phyloP scores from a whole-genome alignment of 2,113 vertebrate genomes.

The Paratilapia polleni region DNA sequence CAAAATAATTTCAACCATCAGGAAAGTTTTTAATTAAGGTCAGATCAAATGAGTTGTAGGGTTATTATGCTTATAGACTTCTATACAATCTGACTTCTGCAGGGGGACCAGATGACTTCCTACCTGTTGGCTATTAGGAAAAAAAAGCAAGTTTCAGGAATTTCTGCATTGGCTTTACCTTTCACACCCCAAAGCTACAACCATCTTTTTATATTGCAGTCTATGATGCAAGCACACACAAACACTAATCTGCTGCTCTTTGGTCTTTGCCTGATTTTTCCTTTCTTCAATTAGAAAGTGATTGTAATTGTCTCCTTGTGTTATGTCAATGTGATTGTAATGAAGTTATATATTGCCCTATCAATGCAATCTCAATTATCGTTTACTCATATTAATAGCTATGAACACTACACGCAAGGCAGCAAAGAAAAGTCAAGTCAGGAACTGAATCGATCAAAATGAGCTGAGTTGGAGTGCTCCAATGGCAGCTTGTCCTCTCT shows the following conservation, averaged over 20 bases:
- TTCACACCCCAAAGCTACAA: background rate
- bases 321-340: background rate
- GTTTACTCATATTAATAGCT: background rate
- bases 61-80: no score
- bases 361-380: background rate
- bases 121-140: background rate
- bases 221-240: background rate
- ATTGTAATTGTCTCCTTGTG: background rate
- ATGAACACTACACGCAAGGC: background rate
- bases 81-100: background rate
- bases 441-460: constrained; percentile 38
- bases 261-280: constrained; percentile 9
- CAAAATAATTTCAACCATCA: background rate
- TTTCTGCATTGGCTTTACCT: background rate
- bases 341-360: background rate
- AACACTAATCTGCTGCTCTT: background rate
- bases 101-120: background rate
- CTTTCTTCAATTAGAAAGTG: background rate
- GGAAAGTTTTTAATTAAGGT: background rate
- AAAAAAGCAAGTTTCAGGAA: no score
- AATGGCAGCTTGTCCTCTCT: constrained; percentile 28
- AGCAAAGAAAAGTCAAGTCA: background rate
- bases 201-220: background rate
- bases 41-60: background rate
- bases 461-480: constrained; percentile 28